Percentiles rank a stretch among this genome's conserved stretches.
phyloP scores from a whole-genome alignment of 2,797 vertebrate species.

The Eleutherodactylus coqui region DNA sequence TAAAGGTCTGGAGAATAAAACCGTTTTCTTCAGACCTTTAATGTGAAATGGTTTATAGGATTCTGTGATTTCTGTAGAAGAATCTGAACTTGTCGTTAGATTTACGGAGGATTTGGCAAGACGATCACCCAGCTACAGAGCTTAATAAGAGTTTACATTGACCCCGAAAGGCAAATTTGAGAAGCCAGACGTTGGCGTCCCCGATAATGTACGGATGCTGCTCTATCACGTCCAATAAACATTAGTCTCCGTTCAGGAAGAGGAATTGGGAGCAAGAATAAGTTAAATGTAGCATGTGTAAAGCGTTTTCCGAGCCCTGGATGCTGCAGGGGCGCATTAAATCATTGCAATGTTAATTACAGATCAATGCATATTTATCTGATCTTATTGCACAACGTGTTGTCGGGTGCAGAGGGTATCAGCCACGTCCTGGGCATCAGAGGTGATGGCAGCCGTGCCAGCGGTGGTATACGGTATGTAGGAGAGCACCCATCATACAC shows the following conservation, averaged over 20 bases:
- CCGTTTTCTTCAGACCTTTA: neutral
- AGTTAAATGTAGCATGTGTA: slow-evolving; percentile 57
- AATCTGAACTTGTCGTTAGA: neutral
- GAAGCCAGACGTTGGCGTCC: neutral
- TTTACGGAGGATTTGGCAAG: neutral
- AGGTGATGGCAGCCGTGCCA: neutral
- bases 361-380: slow-evolving; percentile 57
- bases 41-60: neutral
- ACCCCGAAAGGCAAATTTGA: slow-evolving; percentile 31
- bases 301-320: slow-evolving; percentile 46
- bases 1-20: no score
- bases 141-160: slow-evolving; percentile 6
- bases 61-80: neutral
- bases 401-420: neutral
- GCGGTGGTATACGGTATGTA: no score
- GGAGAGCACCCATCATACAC: no score
- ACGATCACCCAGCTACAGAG: neutral
- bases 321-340: slow-evolving; percentile 42
- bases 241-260: slow-evolving; percentile 18
- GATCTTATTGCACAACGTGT: slow-evolving; percentile 24
- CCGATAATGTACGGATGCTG: neutral
- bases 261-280: slow-evolving; percentile 13
- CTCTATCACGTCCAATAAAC: slow-evolving; percentile 52
- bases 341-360: slow-evolving; percentile 55
- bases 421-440: neutral